Evolutionary conservation across 2,797 vertebrate species (phyloP), one percentile per base, ranked within the genome.

Genomic region (Sebastes glaucus): DNA sequence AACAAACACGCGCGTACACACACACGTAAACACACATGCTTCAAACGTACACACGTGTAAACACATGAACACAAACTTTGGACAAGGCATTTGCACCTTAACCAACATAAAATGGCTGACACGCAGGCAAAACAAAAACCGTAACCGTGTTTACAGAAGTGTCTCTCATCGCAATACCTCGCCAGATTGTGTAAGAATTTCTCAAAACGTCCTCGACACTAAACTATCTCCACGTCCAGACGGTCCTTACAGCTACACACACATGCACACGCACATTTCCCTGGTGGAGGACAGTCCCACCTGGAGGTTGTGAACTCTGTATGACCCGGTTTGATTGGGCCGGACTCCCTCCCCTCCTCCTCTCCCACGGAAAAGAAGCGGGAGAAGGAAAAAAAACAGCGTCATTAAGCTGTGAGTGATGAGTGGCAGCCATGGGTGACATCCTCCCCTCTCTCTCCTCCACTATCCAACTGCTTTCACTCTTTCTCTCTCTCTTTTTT

Each of bases 341-440:
- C 95, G 94, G 95, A 95, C 96, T 94, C 95, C 81, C 80, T 28
- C 84, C 80, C 82, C 83, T 77, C 62, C 35, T 70, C 78, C 56
- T 94, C 96, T 97, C 95, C 95, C 88, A 89, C 70, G 62, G 87
- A 92, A 90, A 91, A 91, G 90, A 89, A 87, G 86, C 69, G 82
- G 81, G 91, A 91, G 90, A 72, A 89, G 59, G 82, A 95, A 96
- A 96, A 96, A 95, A 93, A 89, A 96, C 97, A 96, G 97, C 97
- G 97, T 98, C 97, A 99, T 99, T 99, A 99, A 98, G 97, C 97
- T 96, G 97, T 99, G 98, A 99, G 97, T 98, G 98, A 99, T 99
- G 98, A 98, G 97, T 97, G 97, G 97, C 97, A 98, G 97, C 97
- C 97, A 98, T 97, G 96, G 97, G 95, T 97, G 97, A 97, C 97